phyloP scores from a whole-genome alignment of 2,113 vertebrate species.

The Platycercus adscitus region DNA sequence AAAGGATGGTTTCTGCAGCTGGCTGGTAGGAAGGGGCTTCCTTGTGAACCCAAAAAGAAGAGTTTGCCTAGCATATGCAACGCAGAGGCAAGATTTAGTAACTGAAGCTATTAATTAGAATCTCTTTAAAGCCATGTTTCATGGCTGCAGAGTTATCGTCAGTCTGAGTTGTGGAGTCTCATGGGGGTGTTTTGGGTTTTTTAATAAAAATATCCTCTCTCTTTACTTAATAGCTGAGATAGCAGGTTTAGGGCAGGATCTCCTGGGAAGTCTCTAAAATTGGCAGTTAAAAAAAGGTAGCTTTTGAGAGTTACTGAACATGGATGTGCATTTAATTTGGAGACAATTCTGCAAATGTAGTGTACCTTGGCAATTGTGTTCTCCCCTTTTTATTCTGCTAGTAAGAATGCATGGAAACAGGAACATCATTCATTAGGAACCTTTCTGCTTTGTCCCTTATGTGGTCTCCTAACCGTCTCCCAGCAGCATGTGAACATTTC shows the following conservation, averaged over 20 bases:
- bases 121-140: background rate
- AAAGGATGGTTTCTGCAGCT: background rate
- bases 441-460: background rate
- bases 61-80: background rate
- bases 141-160: background rate
- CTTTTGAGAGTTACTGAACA: background rate
- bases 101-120: background rate
- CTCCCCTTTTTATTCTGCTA: background rate
- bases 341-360: background rate
- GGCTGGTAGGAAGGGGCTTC: background rate
- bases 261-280: conserved; percentile 36
- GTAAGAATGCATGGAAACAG: background rate
- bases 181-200: background rate
- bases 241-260: conserved; percentile 4
- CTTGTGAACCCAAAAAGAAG: background rate
- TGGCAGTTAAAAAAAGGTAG: background rate
- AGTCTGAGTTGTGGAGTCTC: conserved; percentile 26
- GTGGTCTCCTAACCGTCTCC: background rate
- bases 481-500: background rate
- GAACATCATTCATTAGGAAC: background rate
- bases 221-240: conserved; percentile 46
- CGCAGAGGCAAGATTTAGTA: background rate
- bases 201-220: conserved; percentile 23
- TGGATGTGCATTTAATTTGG: background rate
- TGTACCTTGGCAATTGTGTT: background rate